phyloP scores from a whole-genome alignment of 2,888 invertebrate genomes.

The Mimas tiliae region DNA sequence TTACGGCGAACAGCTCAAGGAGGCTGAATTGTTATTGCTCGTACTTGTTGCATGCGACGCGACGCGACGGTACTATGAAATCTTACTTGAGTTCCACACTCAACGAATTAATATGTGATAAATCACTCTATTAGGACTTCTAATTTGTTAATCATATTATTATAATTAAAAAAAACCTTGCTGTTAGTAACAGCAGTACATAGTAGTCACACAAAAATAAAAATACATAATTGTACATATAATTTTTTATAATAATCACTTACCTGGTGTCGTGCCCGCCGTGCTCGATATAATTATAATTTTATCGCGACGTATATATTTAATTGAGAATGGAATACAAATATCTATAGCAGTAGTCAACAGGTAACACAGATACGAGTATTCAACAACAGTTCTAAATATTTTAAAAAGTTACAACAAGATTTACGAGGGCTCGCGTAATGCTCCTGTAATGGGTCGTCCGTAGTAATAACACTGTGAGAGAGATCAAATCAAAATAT shows the following conservation, averaged over 20 bases:
- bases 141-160: too few relatives aligned
- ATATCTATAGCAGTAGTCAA: slow-evolving; percentile 76
- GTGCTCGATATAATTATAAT: slow-evolving; percentile 45
- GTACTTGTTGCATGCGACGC: slow-evolving; percentile 18
- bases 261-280: slow-evolving; percentile 55
- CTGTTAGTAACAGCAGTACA: too few relatives aligned
- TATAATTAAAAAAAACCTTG: too few relatives aligned
- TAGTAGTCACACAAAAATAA: too few relatives aligned
- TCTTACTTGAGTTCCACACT: neutral
- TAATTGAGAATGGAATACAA: slow-evolving; percentile 64
- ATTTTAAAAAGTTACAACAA: slow-evolving; percentile 78
- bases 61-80: neutral
- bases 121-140: neutral
- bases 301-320: slow-evolving; percentile 65
- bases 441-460: slow-evolving; percentile 58
- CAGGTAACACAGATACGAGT: slow-evolving; percentile 82
- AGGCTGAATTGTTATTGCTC: slow-evolving; percentile 16
- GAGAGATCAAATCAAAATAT: slow-evolving; percentile 68
- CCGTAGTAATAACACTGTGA: slow-evolving; percentile 71
- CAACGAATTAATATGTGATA: neutral
- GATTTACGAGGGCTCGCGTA: slow-evolving; percentile 60
- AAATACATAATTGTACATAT: too few relatives aligned
- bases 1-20: slow-evolving; percentile 1
- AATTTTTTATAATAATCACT: slow-evolving; percentile 38
- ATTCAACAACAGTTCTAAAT: slow-evolving; percentile 79